Evolutionary conservation across 2,113 vertebrate species (phyloP), one percentile per base, ranked within the genome.

Genomic region (Nicator chloris): DNA sequence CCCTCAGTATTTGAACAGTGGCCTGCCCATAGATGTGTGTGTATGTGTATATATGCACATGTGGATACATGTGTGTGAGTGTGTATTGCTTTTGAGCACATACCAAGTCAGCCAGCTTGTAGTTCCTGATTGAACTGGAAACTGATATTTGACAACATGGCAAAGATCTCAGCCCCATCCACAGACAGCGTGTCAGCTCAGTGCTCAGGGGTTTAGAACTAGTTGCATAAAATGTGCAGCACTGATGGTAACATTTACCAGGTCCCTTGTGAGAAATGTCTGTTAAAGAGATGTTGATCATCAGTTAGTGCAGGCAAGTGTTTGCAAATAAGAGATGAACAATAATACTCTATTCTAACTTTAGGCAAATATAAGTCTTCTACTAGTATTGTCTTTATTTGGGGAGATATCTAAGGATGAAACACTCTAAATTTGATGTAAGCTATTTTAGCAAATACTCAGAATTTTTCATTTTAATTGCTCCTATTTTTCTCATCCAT

Each of bases 401-500:
- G 76, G 45, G 65, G 66, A 81, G 28, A 53, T 94, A 60, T 83
- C 72, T 88, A 47, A 90, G 76, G 53, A 82, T 90, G 85, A 94
- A 94, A 92, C 31, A 15, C 51, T 86, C 87, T 90, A 90, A 93
- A 96, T 96, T 88, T 95, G 93, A 78, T 8, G 5, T 31, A 65
- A 71, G 21, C 64, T 96, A 84, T 95, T 96, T 95, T 86, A 86
- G 59, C 92, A 86, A 94, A 90, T 81, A 92, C 71, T 88, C 80
- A 71, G 44, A 87, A 56, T 83, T 95, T 85, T 94, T 93, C 27
- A 31, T 88, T 96, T 92, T 93, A 94, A 86, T 94, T 92, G 45
- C 88, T 92, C 80, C 79, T 86, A 61, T 92, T 95, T 96, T 93
- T 92, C 65, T 90, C 49, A 90, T 86, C 92, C 85, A 57, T 96